These are phyloP conservation scores for Drosophila setosimentum DNA, from an alignment of 2,888 invertebrate genomes.

Conservation along the genomic window DNA sequence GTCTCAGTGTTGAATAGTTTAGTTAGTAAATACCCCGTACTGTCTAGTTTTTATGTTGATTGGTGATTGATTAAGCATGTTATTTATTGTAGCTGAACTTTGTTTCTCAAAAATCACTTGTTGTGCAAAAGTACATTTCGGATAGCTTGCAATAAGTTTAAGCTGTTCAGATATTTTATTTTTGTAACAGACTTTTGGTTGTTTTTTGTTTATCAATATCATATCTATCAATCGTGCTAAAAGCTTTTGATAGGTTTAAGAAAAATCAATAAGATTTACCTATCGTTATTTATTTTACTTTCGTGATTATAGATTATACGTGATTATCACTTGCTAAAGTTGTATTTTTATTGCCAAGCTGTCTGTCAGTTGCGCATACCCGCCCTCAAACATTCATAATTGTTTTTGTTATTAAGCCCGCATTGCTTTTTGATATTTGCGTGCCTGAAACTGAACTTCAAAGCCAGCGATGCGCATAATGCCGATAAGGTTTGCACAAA, in stretches of 20 bases:
- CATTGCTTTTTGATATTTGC: constrained; percentile 71
- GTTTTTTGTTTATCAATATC: neutral
- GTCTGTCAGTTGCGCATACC: constrained; percentile 10
- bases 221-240: neutral
- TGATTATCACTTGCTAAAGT: neutral
- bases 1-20: constrained; percentile 39
- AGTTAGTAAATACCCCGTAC: constrained; percentile 25
- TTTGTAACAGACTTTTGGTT: neutral
- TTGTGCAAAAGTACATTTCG: neutral
- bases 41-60: too few relatives aligned
- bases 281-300: neutral
- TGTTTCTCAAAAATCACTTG: neutral
- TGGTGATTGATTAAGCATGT: neutral
- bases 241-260: neutral
- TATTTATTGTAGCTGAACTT: neutral
- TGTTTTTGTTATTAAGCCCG: constrained; percentile 48
- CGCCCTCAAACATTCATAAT: constrained; percentile 27
- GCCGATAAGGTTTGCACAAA: constrained; percentile 60
- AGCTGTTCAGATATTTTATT: neutral
- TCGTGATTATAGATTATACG: neutral
- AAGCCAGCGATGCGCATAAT: constrained; percentile 65
- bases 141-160: neutral
- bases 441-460: constrained; percentile 72
- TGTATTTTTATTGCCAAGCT: constrained; percentile 9
- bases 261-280: neutral